Percentiles rank a stretch among this genome's conserved stretches.
Conservation (phyloP, 2,888 invertebrate species). For the Plagiodera versicolora region DNA sequence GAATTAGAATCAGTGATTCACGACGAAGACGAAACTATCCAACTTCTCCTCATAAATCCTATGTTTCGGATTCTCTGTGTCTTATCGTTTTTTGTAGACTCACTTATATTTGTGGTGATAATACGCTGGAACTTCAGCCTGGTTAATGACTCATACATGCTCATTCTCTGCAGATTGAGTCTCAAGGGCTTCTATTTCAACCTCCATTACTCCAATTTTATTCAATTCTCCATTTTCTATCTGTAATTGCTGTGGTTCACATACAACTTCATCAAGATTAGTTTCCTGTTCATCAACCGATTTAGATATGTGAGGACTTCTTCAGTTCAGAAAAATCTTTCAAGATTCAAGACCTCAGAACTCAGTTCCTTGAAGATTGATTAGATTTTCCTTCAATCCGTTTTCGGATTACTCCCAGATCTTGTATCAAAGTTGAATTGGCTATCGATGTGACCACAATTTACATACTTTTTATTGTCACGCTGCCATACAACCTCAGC, state of each 20-base stretch:
- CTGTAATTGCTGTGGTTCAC: conserved; percentile 5
- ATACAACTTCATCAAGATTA: conserved; percentile 4
- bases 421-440: conserved; percentile 1
- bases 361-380: conserved; percentile 4
- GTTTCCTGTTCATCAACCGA: conserved; percentile 9
- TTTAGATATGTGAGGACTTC: conserved; percentile 1
- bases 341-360: conserved; percentile 7
- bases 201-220: conserved; percentile 8
- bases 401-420: conserved; percentile 3
- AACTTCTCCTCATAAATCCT: too few species aligned
- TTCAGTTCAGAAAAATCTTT: conserved; percentile 2
- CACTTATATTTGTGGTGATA: conserved; percentile 3
- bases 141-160: neutral
- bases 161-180: conserved; percentile 3
- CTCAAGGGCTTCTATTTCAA: neutral
- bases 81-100: conserved; percentile 7
- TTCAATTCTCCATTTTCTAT: conserved; percentile 6
- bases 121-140: neutral
- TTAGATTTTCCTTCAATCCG: conserved; percentile 4
- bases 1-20: too few species aligned
- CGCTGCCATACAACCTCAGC: conserved; percentile 8
- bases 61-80: neutral
- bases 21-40: too few species aligned
- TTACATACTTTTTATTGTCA: conserved; percentile 1
- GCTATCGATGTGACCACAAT: conserved; percentile 7